Base-by-base conservation (phyloP, 2,888 invertebrate species). In the Criorhina ranunculi region DNA sequence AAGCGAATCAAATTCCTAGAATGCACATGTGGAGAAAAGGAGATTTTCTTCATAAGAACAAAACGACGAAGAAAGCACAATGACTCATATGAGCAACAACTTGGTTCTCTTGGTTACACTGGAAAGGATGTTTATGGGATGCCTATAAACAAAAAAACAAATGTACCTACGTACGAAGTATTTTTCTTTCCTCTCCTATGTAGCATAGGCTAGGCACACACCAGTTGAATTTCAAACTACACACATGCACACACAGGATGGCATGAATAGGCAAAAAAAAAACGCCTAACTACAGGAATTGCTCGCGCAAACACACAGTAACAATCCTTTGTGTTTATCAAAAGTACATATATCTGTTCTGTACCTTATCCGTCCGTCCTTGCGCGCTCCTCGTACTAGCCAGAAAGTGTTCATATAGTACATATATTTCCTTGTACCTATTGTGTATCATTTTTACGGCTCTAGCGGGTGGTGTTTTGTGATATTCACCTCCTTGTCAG, bases 71-170 rank as follows among this genome's bases (percentile, higher is more conserved):
- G 69, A 35, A 66, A 24, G 49, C 49, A 59, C 33, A 59, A 67
- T 60, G 59, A 67, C 59, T 77, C 67, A 67, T 53, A 53, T 77
- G 67, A 77, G 77, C 77, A 77, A 77, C 69, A 77, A 77, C 60
- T 35, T 60, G 53, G 29, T 19, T 42, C 17, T 8, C 49, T 37
- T 70, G 11, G 55, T 35, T 49, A 49, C 44, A 29, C 15, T 12
- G 15, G 29, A 59, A 53, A 53, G 40, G 60, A 72, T 60, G 40
- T 64, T 64, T 64, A 31, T n/a, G 53, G n/a, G 12, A 40, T 46
- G 49, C 51, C 31, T 42, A 31, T 35, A 49, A 55, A 55, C 2
- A 5, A 12, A 19, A 62, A 60, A 40, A 46, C 8, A 49, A 59
- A 9, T 51, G 17, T 57, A 37, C 76, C 35, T 78, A 46, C 29